Evolutionary conservation across 2,113 vertebrate species (phyloP), one percentile per base, ranked within the genome.

Genomic region (Alexandromys fortis): DNA sequence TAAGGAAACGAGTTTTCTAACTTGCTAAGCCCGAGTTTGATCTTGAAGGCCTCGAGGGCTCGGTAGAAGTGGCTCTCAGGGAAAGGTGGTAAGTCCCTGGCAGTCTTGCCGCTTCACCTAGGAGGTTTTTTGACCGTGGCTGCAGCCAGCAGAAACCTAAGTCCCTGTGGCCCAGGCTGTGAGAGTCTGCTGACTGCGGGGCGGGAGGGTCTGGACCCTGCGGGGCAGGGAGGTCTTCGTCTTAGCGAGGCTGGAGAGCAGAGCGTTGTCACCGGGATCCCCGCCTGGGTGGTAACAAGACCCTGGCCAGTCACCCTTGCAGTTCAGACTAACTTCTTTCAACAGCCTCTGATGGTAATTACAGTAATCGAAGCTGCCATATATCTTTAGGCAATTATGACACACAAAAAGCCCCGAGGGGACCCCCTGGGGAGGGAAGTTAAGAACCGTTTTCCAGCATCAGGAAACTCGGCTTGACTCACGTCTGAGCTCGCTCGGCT

Each of bases 331-430:
- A 98, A 98, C 98, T 98, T 99, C 98, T 98, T 99, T 98, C 98
- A 99, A 98, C 98, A 98, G 98, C 97, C 98, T 98, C 98, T 99
- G 99, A 99, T 99, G 99, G 98, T 99, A 99, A 99, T 99, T 99
- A 99, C 99, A 99, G 99, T 99, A 99, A 99, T 99, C 98, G 98
- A 99, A 99, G 98, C 99, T 99, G 99, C 99, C 99, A 99, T 98
- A 99, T 99, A 99, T 99, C 99, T 99, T 99, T 98, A 99, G 99
- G 98, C 98, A 99, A 99, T 99, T 99, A 99, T 98, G 97, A 98
- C 97, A 98, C 97, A 99, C 98, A 99, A 99, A 99, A 98, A 99
- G 96, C 97, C 98, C 97, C 97, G 98, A 33, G 98, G 98, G 98
- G 99, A 98, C 98, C 99, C 99, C 98, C 96, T 98, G 98, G 98